These are phyloP conservation scores for Microchrysa polita DNA, from an alignment of 2,888 invertebrate genomes.

Conservation along the genomic window DNA sequence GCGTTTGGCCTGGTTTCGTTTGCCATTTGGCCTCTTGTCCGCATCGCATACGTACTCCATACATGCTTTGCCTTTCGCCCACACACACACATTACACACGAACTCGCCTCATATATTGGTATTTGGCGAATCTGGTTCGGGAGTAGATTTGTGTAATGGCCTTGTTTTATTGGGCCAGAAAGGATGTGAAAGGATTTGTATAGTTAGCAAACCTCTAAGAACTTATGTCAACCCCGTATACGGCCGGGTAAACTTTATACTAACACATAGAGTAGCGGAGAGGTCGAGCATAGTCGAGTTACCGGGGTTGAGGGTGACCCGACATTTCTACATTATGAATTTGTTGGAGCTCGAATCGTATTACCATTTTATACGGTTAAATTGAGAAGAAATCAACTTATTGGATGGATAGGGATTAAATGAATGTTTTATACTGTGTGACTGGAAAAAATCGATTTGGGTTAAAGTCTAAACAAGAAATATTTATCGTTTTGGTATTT, in stretches of 20 bases:
- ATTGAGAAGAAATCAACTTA: slow-evolving; percentile 34
- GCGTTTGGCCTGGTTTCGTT: slow-evolving; percentile 34
- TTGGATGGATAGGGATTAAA: slow-evolving; percentile 36
- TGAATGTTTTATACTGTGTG: background rate
- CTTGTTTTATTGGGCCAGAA: slow-evolving; percentile 51
- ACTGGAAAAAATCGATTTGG: no score
- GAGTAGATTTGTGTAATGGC: slow-evolving; percentile 52
- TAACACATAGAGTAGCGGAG: background rate
- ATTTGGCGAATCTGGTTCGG: slow-evolving; percentile 44
- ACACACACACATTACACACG: slow-evolving; percentile 32
- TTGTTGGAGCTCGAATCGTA: slow-evolving; percentile 31
- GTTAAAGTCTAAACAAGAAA: no score
- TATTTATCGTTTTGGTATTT: no score
- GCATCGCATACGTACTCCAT: background rate
- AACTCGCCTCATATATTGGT: slow-evolving; percentile 39
- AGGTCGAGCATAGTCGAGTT: no score
- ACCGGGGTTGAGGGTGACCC: slow-evolving; percentile 1
- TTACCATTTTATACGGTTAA: slow-evolving; percentile 33
- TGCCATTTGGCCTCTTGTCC: slow-evolving; percentile 14
- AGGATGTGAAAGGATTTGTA: slow-evolving; percentile 51
- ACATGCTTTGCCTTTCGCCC: background rate
- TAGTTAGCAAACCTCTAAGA: slow-evolving; percentile 51
- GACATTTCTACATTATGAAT: slow-evolving; percentile 35
- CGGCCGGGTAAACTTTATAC: background rate
- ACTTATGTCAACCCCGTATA: slow-evolving; percentile 49